Evolutionary conservation across 2,888 invertebrate species (phyloP).

Genomic region (Scaeva pyrastri): DNA sequence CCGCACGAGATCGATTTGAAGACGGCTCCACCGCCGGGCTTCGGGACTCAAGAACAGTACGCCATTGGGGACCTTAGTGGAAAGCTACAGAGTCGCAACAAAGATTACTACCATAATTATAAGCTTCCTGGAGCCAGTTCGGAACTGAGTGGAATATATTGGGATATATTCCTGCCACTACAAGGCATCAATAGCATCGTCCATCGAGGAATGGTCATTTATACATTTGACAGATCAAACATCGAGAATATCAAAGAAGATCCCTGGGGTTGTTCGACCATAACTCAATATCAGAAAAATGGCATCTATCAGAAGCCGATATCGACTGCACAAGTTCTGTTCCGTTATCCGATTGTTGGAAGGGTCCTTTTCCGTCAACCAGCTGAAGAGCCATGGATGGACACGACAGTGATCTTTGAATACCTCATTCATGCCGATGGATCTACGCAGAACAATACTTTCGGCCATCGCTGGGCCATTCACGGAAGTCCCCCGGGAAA

Average conservation of each 20-base stretch:
- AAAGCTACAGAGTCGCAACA: constrained; percentile 90
- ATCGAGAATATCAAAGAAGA: constrained; percentile 80
- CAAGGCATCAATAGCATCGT: constrained; percentile 91
- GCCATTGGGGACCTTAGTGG: constrained; percentile 95
- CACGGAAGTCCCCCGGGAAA: constrained; percentile 91
- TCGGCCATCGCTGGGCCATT: constrained; percentile 92
- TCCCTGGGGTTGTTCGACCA: constrained; percentile 86
- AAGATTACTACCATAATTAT: constrained; percentile 88
- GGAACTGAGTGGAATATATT: constrained; percentile 90
- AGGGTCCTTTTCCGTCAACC: constrained; percentile 92
- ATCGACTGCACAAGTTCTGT: constrained; percentile 91
- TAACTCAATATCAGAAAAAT: constrained; percentile 87
- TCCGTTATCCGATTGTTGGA: constrained; percentile 95
- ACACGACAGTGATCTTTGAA: constrained; percentile 93
- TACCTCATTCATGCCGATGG: constrained; percentile 95
- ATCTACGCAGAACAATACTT: constrained; percentile 89
- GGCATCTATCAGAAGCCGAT: constrained; percentile 89
- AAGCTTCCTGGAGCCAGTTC: constrained; percentile 88
- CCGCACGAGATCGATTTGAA: constrained; percentile 87
- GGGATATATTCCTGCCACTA: constrained; percentile 94
- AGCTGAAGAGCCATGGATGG: constrained; percentile 91
- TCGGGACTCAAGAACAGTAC: constrained; percentile 92
- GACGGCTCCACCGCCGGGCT: constrained; percentile 88
- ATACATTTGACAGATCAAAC: constrained; percentile 80
- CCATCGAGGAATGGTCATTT: constrained; percentile 88